These are phyloP conservation scores for Platyscapa corneri DNA, from an alignment of 1,140 invertebrate species.

Conservation along the genomic window DNA sequence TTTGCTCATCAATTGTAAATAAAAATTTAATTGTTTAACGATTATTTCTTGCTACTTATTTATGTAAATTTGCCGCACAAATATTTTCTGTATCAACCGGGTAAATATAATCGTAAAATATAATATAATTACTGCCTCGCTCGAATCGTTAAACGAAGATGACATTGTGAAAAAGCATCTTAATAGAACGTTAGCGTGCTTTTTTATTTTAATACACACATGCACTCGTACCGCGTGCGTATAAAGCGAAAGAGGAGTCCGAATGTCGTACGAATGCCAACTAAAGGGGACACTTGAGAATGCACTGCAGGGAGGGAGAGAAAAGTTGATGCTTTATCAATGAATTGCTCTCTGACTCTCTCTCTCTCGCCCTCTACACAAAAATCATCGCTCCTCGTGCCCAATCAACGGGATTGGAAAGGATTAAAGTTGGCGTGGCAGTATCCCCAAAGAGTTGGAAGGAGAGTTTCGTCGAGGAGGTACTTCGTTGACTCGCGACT, in stretches of 20 bases:
- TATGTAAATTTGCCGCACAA: too few relatives aligned
- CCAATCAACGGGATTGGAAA: conserved; percentile 39
- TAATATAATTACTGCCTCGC: too few relatives aligned
- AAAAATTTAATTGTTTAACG: too few relatives aligned
- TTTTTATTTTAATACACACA: background rate
- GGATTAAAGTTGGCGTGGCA: background rate
- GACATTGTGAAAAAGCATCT: too few relatives aligned
- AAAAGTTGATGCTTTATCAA: background rate
- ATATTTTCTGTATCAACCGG: too few relatives aligned
- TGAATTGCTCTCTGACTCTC: background rate
- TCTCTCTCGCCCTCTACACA: background rate
- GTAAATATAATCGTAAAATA: too few relatives aligned
- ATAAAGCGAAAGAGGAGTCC: background rate
- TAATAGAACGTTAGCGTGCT: too few relatives aligned
- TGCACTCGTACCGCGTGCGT: background rate
- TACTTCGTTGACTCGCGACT: conserved; percentile 20
- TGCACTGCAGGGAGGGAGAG: background rate
- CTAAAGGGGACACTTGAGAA: conserved; percentile 17
- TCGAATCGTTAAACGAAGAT: too few relatives aligned
- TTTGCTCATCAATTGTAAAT: too few relatives aligned
- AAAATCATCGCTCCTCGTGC: conserved; percentile 10
- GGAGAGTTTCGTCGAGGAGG: conserved; percentile 18
- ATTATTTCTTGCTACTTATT: too few relatives aligned
- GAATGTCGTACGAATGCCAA: background rate
- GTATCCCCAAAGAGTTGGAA: background rate